A percentile compares a stretch with the other conserved stretches of the same genome.
Conservation (phyloP, 1,140 invertebrate genomes). For the Mamestra configurata region DNA sequence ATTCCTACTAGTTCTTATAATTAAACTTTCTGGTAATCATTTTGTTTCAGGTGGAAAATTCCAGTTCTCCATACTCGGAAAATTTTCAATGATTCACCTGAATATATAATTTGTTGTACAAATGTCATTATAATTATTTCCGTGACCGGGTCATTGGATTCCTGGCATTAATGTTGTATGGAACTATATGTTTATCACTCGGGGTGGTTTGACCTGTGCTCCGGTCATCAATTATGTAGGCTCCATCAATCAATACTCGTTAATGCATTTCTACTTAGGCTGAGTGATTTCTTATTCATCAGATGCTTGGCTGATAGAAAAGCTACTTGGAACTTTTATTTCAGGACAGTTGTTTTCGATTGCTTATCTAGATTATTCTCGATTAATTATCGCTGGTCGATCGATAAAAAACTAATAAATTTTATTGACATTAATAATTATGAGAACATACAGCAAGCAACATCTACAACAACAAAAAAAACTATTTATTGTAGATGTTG, state of each 20-base stretch:
- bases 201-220: background rate
- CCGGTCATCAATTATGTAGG: constrained; percentile 11
- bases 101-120: background rate
- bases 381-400: too few relatives aligned
- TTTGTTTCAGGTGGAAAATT: background rate
- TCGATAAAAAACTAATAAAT: too few relatives aligned
- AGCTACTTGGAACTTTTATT: background rate
- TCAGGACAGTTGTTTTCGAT: background rate
- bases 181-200: background rate
- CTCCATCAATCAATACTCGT: constrained; percentile 21
- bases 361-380: background rate
- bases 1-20: background rate
- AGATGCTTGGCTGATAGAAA: background rate
- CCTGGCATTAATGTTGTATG: constrained; percentile 7
- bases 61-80: background rate
- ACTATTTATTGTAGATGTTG: too few relatives aligned
- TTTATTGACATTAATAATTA: too few relatives aligned
- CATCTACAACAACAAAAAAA: too few relatives aligned
- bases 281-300: constrained; percentile 5
- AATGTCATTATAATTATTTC: constrained; percentile 31
- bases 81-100: constrained; percentile 17
- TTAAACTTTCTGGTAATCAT: background rate
- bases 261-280: constrained; percentile 30
- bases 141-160: constrained; percentile 5
- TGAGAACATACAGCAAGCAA: too few relatives aligned